phyloP scores from a whole-genome alignment of 2,888 invertebrate genomes.

The Camponotus fellah region DNA sequence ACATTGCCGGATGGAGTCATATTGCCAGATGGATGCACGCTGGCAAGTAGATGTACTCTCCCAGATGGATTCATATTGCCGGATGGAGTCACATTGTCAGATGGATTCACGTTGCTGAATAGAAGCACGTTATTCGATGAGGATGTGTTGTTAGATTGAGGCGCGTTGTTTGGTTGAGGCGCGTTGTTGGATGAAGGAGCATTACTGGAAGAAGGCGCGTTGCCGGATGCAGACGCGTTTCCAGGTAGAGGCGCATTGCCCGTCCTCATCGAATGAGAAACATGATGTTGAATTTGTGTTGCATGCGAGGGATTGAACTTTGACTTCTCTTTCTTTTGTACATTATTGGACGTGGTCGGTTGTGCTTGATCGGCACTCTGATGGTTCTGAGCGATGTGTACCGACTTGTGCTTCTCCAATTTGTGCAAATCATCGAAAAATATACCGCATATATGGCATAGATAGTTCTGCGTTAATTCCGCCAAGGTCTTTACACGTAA shows the following conservation, averaged over 20 bases:
- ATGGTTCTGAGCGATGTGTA: not conserved
- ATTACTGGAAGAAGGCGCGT: no score
- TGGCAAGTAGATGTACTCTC: not conserved
- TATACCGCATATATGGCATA: slow-evolving; percentile 52
- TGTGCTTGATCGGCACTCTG: no score
- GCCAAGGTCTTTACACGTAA: slow-evolving; percentile 72
- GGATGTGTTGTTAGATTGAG: not conserved
- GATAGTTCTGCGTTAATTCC: slow-evolving; percentile 51
- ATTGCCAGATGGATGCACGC: no score
- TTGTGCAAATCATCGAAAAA: slow-evolving; percentile 53
- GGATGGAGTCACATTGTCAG: not conserved
- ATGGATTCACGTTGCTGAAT: no score
- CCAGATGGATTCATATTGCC: not conserved
- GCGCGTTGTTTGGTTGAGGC: not conserved
- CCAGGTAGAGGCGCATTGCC: not conserved
- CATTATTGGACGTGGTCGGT: not conserved
- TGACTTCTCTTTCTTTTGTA: not conserved
- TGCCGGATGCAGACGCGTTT: no score
- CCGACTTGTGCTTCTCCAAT: not conserved
- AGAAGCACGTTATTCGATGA: not conserved
- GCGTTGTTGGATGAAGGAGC: not conserved
- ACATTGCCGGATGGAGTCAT: not conserved
- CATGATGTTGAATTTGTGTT: not conserved
- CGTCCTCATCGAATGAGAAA: not conserved
- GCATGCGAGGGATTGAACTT: not conserved